Evolutionary conservation across 2,113 vertebrate species (phyloP).

Genomic region (Pagrus major): DNA sequence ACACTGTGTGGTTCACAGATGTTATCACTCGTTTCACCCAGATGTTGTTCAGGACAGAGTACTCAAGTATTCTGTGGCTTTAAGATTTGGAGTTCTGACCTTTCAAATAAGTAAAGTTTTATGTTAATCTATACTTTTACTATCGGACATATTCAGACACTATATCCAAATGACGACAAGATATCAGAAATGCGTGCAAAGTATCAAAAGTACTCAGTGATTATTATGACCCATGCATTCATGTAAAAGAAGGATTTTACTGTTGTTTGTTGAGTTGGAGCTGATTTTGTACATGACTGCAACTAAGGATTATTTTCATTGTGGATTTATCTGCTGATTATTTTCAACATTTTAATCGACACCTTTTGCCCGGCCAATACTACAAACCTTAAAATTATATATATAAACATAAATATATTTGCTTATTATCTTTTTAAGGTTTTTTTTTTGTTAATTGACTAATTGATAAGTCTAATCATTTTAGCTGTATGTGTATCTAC

Average conservation of each 20-base stretch:
- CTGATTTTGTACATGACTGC: neutral
- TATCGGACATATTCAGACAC: too few relatives aligned
- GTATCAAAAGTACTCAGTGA: too few relatives aligned
- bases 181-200: too few relatives aligned
- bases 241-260: too few relatives aligned
- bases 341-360: neutral
- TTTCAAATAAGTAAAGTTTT: neutral
- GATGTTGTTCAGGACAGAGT: neutral
- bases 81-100: neutral
- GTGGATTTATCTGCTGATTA: neutral
- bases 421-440: too few relatives aligned
- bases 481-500: too few relatives aligned
- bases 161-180: too few relatives aligned
- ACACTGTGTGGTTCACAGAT: neutral
- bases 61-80: neutral
- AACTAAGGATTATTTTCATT: neutral
- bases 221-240: too few relatives aligned
- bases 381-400: neutral
- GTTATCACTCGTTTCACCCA: conserved; percentile 9
- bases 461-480: too few relatives aligned
- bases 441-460: too few relatives aligned
- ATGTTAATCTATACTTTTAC: neutral
- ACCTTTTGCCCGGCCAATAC: neutral
- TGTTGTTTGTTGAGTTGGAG: neutral
- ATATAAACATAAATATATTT: too few relatives aligned